Evolutionary conservation across 2,888 invertebrate genomes (phyloP).

Genomic region (Acronicta aceris): DNA sequence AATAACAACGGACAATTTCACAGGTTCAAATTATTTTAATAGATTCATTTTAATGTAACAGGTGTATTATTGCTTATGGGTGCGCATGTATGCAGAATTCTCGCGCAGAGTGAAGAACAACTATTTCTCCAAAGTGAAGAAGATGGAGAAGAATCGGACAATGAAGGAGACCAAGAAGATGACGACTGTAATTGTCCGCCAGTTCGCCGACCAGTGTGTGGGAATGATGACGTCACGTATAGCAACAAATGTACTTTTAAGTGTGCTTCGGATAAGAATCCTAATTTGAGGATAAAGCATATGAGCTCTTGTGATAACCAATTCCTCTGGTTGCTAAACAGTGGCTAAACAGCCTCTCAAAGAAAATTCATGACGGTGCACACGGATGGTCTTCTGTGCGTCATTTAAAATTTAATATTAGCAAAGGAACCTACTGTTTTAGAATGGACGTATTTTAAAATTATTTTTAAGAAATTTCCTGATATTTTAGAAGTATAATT

Average conservation of each 20-base stretch:
- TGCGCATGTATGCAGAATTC: slow-evolving; percentile 4
- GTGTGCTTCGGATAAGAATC: slow-evolving; percentile 51
- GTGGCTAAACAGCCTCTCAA: not conserved
- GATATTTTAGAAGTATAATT: too few relatives aligned
- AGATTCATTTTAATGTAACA: slow-evolving; percentile 5
- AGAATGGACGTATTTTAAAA: too few relatives aligned
- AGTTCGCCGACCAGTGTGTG: slow-evolving; percentile 10
- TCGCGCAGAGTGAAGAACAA: slow-evolving; percentile 13
- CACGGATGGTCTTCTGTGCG: too few relatives aligned
- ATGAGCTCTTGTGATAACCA: slow-evolving; percentile 5
- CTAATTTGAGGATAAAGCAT: slow-evolving; percentile 10
- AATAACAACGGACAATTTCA: too few relatives aligned
- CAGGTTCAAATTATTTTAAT: not conserved
- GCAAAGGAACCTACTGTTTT: too few relatives aligned
- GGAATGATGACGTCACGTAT: slow-evolving; percentile 59
- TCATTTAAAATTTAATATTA: too few relatives aligned
- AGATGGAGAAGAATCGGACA: not conserved
- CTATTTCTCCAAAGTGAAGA: not conserved
- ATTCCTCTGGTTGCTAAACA: not conserved
- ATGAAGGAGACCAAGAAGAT: not conserved
- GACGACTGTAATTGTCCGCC: slow-evolving; percentile 6
- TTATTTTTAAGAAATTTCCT: too few relatives aligned
- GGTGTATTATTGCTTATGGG: slow-evolving; percentile 25
- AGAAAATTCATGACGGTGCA: too few relatives aligned
- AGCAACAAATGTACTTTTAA: slow-evolving; percentile 60